A percentile compares a stretch with the other conserved stretches of the same genome.
These are phyloP conservation scores for Hyposoter didymator DNA, from an alignment of 2,888 invertebrate species.

Conservation along the genomic window DNA sequence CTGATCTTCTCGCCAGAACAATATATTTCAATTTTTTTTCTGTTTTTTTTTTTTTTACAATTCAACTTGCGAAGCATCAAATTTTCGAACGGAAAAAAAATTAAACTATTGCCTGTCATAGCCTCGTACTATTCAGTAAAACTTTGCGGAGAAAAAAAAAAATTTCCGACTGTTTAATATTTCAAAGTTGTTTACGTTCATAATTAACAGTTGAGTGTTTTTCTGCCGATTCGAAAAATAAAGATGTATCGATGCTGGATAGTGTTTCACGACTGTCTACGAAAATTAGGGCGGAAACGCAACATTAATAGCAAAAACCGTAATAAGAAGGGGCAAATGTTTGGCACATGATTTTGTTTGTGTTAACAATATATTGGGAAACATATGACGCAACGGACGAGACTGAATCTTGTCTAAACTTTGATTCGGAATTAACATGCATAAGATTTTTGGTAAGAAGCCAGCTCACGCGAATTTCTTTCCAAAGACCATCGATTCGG, in stretches of 20 bases:
- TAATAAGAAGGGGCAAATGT: slow-evolving; percentile 1
- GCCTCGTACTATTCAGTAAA: background rate
- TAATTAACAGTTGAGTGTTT: background rate
- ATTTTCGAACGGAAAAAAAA: background rate
- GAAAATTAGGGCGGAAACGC: background rate
- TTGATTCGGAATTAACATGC: background rate
- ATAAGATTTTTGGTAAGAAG: background rate
- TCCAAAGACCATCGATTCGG: background rate
- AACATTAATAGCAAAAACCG: background rate
- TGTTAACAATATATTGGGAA: slow-evolving; percentile 25
- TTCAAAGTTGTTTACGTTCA: background rate
- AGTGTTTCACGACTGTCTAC: background rate
- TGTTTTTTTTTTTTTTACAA: background rate
- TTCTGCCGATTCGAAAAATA: background rate
- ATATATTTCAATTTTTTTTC: no score
- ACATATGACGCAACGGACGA: slow-evolving; percentile 28
- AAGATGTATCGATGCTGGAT: background rate
- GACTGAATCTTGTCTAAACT: slow-evolving; percentile 12
- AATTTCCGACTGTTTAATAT: background rate
- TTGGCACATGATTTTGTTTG: background rate
- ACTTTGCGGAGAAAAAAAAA: background rate
- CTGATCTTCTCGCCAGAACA: no score
- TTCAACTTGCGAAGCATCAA: background rate
- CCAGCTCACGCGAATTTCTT: slow-evolving; percentile 9
- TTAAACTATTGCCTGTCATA: background rate